phyloP scores from a whole-genome alignment of 2,113 vertebrate genomes.

The Nasalis larvatus region DNA sequence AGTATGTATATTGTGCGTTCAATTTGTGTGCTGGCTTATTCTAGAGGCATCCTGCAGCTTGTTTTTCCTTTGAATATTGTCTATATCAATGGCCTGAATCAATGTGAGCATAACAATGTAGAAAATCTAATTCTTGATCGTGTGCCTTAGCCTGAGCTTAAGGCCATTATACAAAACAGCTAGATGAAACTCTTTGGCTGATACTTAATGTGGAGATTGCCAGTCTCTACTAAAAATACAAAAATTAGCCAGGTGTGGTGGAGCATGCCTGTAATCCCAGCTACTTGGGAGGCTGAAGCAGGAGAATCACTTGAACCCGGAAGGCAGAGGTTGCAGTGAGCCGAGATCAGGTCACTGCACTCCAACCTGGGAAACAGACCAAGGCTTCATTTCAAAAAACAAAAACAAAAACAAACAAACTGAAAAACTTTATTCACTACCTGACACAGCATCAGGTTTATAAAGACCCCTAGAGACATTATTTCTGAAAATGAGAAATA shows the following conservation, averaged over 20 bases:
- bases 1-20: slow-evolving; percentile 33
- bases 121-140: slow-evolving; percentile 47
- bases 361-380: too few species aligned
- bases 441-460: background rate
- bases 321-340: too few species aligned
- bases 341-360: too few species aligned
- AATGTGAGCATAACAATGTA: slow-evolving; percentile 32
- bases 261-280: too few species aligned
- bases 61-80: slow-evolving; percentile 53
- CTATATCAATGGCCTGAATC: slow-evolving; percentile 59
- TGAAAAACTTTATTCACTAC: background rate
- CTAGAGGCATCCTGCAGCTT: background rate
- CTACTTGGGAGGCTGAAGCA: too few species aligned
- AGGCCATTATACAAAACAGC: background rate
- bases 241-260: too few species aligned
- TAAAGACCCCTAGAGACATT: background rate
- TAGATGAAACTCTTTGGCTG: background rate
- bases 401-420: too few species aligned
- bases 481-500: background rate
- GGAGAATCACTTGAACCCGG: too few species aligned
- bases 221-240: too few species aligned
- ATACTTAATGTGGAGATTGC: background rate
- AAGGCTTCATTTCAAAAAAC: too few species aligned
- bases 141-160: background rate
- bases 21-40: slow-evolving; percentile 57